Evolutionary conservation across 2,113 vertebrate genomes (phyloP).

Genomic region (Aleadryas rufinucha): DNA sequence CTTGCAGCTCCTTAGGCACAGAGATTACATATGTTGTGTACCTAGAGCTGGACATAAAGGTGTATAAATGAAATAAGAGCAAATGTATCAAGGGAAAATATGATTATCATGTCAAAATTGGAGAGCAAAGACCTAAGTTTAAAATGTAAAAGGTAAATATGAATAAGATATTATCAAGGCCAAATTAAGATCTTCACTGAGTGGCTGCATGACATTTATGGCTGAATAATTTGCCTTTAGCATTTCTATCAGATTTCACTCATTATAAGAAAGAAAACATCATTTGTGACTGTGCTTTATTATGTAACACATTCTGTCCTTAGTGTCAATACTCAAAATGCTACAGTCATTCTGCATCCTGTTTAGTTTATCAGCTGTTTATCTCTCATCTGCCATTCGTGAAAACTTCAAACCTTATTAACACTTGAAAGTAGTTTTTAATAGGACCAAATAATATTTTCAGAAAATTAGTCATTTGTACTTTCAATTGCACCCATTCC

Average conservation of each 20-base stretch:
- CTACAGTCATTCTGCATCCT: slow-evolving; percentile 59
- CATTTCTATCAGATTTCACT: slow-evolving; percentile 56
- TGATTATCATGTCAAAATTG: background rate
- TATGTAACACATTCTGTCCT: slow-evolving; percentile 59
- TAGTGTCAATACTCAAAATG: slow-evolving; percentile 43
- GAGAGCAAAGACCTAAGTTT: background rate
- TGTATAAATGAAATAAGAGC: background rate
- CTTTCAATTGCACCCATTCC: background rate
- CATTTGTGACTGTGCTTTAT: slow-evolving; percentile 58
- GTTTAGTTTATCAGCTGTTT: slow-evolving; percentile 58
- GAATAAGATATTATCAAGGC: background rate
- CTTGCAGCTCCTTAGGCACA: background rate
- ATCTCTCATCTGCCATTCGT: slow-evolving; percentile 24
- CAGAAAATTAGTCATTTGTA: background rate
- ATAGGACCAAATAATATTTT: background rate
- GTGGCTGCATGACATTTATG: slow-evolving; percentile 32
- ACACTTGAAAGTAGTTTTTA: background rate
- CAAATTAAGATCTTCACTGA: slow-evolving; percentile 21
- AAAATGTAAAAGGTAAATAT: background rate
- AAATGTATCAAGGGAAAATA: background rate
- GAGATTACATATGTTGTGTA: background rate
- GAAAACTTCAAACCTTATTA: background rate
- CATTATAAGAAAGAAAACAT: slow-evolving; percentile 26
- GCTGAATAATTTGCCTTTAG: slow-evolving; percentile 49
- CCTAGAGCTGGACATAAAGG: background rate